Base-by-base conservation (phyloP, 2,888 invertebrate genomes). In the Drosophila rellima region DNA sequence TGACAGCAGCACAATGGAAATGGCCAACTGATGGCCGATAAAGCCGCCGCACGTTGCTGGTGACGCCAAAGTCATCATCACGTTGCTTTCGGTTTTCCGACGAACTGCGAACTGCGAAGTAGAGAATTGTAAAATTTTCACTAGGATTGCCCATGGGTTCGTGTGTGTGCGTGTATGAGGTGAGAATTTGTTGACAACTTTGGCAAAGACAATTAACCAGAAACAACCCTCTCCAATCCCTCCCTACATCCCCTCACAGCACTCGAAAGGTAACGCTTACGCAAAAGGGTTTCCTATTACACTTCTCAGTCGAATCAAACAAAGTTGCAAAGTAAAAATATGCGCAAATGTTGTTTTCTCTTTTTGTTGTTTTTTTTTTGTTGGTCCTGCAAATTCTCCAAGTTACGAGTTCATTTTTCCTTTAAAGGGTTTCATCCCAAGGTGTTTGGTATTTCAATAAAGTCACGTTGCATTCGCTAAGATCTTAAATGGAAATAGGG, bases 271-370 rank as follows among this genome's bases (percentile, higher is more conserved):
- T 31, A 62, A 48, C 66, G 77, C 84, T 81, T 84, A 88, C 81
- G 84, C 79, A 87, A 89, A 88, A 79, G 68, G 89, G 85, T 85
- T 87, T 85, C 88, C 82, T 70, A 72, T 85, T 85, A 74, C 85
- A 87, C 52, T 62, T 72, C 68, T 54, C 40, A 55, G 23, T 20
- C 23, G 62, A 51, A 72, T 63, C 78, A 76, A 77, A 83, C 70
- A 72, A 80, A 83, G 77, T 78, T 83, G n/a, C 18, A 55, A 74
- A 65, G 69, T 64, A 40, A 35, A 80, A 83, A 83, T 65, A 83
- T 84, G 79, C 75, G 52, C 50, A 47, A 68, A 56, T 57, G 48
- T 29, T 74, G 35, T 11, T 23, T 40, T 26, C 18, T 26, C 11
- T 31, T 54, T 13, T 31, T 55, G 10, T 18, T 29, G 1, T 20